Base-by-base conservation (phyloP, 2,888 invertebrate genomes). In the Ichneumoninae sp. region DNA sequence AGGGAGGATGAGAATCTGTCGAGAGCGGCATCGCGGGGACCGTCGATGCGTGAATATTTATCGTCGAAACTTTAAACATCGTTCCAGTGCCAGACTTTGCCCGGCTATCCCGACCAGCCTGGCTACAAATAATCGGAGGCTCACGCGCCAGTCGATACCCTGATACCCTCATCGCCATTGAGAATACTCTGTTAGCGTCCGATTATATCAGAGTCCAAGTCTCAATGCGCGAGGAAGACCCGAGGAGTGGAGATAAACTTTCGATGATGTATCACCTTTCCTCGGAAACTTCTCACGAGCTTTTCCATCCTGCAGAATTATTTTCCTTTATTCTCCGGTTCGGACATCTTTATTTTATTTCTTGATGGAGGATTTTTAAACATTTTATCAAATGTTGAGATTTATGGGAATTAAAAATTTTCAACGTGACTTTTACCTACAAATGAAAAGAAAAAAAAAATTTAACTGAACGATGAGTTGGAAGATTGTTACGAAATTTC, bases 31-130 rank as follows among this genome's bases (percentile, higher is more conserved):
- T 83, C 76, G 75, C 50, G 54, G 47, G 13, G 50, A 76, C 76
- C 83, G 65, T 80, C 76, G 82, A 71, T 63, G 79, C 76, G 85
- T 83, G 85, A 85, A 85, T 85, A 85, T 85, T 85, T 85, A 85
- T 85, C 85, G 85, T 63, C 52, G 19, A 68, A 85, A 83, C 79
- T 85, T 85, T 85, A 85, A 85, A 83, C 85, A 77, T 80, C 82
- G 82, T 79, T 82, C 82, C 85, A 82, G 57, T 79, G 71, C 82
- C 79, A 85, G 85, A 66, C 60, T 68, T 68, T 66, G 71, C 52
- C 71, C 22, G 52, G 75, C 66, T 65, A 13, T 33, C n/a, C 52
- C 40, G 36, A 36, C 26, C 26, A 10, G 33, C 52, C 16, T 54
- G 60, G 50, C 75, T 63, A 70, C 76, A 57, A 79, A 83, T 70